Evolutionary conservation across 2,888 invertebrate genomes (phyloP).

Genomic region (Unio delphinus): DNA sequence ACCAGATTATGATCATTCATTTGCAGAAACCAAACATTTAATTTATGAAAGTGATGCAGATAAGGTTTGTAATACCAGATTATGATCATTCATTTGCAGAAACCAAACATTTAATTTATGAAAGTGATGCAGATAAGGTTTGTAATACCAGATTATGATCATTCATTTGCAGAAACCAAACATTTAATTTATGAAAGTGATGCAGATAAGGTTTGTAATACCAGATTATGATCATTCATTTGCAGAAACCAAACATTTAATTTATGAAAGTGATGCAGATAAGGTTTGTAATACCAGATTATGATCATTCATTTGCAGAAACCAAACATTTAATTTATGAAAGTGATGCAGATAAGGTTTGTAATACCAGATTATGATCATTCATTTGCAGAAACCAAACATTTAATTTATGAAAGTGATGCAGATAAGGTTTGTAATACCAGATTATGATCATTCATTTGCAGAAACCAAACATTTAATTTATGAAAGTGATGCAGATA

Average conservation of each 20-base stretch:
- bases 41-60: conserved; percentile 94
- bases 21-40: conserved; percentile 95
- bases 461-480: conserved; percentile 96
- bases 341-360: conserved; percentile 89
- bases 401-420: conserved; percentile 95
- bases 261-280: conserved; percentile 94
- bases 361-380: conserved; percentile 96
- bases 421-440: conserved; percentile 84
- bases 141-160: conserved; percentile 95
- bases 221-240: conserved; percentile 97
- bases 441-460: conserved; percentile 96
- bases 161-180: conserved; percentile 95
- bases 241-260: conserved; percentile 94
- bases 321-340: conserved; percentile 95
- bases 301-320: conserved; percentile 97
- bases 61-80: conserved; percentile 85
- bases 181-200: conserved; percentile 97
- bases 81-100: conserved; percentile 98
- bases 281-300: conserved; percentile 89
- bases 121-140: conserved; percentile 91
- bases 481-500: conserved; percentile 92
- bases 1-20: conserved; percentile 95
- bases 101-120: conserved; percentile 93
- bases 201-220: conserved; percentile 83
- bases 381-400: conserved; percentile 95